Conservation (phyloP, 2,113 vertebrate species). For the Elgaria multicarinata region DNA sequence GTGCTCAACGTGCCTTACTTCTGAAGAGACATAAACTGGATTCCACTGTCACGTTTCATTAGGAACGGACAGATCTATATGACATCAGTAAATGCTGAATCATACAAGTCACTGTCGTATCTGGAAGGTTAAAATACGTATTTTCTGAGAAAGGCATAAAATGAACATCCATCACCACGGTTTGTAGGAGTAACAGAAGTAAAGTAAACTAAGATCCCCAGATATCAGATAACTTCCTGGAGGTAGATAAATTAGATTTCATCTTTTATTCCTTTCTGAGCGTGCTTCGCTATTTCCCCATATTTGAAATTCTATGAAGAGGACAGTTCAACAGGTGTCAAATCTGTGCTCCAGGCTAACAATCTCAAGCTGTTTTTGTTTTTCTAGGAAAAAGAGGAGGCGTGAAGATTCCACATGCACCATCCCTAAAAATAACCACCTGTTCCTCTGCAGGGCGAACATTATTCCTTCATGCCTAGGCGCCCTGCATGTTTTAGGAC, state of each 20-base stretch:
- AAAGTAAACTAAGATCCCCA: neutral
- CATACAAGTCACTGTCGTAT: no score
- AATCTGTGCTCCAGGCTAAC: constrained; percentile 50
- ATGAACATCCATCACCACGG: neutral
- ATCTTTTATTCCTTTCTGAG: constrained; percentile 18
- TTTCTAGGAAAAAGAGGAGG: constrained; percentile 20
- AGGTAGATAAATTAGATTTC: constrained; percentile 5
- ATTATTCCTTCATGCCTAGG: neutral
- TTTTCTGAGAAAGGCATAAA: neutral
- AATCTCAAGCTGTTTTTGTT: constrained; percentile 35
- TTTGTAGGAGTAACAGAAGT: neutral
- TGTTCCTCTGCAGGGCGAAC: neutral
- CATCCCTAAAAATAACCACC: constrained; percentile 1
- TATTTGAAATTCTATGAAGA: constrained; percentile 42
- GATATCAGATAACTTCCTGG: neutral
- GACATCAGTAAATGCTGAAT: neutral
- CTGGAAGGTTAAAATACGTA: neutral
- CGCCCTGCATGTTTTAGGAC: constrained; percentile 17
- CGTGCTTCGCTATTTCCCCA: neutral
- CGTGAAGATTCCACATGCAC: neutral
- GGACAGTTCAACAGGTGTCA: constrained; percentile 18
- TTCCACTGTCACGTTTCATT: neutral
- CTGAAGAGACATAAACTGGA: neutral
- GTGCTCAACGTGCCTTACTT: neutral
- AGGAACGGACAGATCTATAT: neutral